These are phyloP conservation scores for Peromyscus melanophrys DNA, from an alignment of 2,797 vertebrate genomes.

Conservation along the genomic window DNA sequence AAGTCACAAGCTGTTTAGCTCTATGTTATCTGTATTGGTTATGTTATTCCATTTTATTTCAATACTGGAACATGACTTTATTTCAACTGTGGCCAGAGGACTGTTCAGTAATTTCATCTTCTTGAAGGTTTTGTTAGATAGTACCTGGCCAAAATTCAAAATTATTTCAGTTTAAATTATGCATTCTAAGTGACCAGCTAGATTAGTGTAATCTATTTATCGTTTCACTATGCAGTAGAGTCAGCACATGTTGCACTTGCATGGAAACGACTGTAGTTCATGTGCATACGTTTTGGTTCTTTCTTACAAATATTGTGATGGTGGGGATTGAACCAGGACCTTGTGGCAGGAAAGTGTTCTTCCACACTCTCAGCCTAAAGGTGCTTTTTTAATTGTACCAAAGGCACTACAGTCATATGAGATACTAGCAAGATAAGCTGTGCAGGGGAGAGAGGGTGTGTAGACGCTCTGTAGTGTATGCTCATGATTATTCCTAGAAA, in stretches of 20 bases:
- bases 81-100: not conserved
- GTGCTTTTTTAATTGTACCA: not conserved
- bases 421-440: not conserved
- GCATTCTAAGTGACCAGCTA: not conserved
- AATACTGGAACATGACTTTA: not conserved
- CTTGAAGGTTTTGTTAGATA: conserved; percentile 14
- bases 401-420: not conserved
- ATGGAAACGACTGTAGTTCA: not conserved
- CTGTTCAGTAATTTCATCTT: not conserved
- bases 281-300: not conserved
- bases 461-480: not conserved
- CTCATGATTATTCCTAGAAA: not conserved
- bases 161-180: not conserved
- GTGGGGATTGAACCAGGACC: not conserved
- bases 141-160: not conserved
- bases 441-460: not conserved
- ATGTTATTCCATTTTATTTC: not conserved
- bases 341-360: not conserved
- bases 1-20: not conserved
- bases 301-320: not conserved
- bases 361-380: not conserved
- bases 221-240: not conserved
- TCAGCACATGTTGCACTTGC: not conserved
- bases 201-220: not conserved
- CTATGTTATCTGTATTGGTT: not conserved